Conservation (phyloP, 2,113 vertebrate species). For the Lophura nycthemera region DNA sequence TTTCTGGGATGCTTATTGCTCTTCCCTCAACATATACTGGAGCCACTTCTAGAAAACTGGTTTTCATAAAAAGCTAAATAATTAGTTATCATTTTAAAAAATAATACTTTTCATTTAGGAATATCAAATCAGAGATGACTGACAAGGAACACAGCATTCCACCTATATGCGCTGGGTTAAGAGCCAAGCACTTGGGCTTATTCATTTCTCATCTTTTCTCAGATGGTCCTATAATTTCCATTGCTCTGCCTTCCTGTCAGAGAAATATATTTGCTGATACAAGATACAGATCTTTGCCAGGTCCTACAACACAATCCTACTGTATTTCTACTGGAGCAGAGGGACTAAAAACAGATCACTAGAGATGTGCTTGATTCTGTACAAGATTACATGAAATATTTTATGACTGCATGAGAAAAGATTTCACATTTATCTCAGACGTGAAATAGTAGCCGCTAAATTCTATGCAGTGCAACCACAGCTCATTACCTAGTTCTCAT, state of each 20-base stretch:
- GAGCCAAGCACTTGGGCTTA: not conserved
- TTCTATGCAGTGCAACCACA: not conserved
- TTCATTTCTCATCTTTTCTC: not conserved
- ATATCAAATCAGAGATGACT: not conserved
- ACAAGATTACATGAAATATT: not conserved
- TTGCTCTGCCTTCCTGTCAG: not conserved
- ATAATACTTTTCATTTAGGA: not conserved
- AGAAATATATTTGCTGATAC: not conserved
- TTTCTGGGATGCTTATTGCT: not conserved
- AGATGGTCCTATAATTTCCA: not conserved
- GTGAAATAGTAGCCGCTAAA: not conserved
- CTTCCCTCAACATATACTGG: not conserved
- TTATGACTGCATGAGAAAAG: not conserved
- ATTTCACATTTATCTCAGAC: not conserved
- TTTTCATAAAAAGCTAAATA: not conserved
- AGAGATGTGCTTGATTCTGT: not conserved
- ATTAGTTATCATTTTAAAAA: not conserved
- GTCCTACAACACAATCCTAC: not conserved
- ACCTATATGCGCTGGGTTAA: not conserved
- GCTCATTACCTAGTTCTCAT: not conserved
- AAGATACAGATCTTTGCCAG: not conserved
- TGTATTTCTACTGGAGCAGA: not conserved
- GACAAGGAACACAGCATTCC: not conserved
- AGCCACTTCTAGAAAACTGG: not conserved
- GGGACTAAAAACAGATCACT: not conserved